Conservation (phyloP, 2,113 vertebrate species). For the Entomyzon cyanotis region DNA sequence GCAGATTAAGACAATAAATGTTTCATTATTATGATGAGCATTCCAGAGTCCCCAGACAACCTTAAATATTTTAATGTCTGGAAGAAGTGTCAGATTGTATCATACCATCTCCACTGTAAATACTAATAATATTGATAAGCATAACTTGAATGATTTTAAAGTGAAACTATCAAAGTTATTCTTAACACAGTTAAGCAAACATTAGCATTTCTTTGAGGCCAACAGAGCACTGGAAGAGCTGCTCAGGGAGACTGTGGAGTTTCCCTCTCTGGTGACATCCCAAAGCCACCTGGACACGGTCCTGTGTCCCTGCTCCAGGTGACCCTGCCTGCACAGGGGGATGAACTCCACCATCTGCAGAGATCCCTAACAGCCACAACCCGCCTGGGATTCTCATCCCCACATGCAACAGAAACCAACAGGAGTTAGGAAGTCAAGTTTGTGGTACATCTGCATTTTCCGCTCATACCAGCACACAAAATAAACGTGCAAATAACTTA, state of each 20-base stretch:
- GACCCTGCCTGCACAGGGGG: neutral
- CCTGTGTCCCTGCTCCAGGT: neutral
- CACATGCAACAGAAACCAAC: neutral
- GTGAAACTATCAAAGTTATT: neutral
- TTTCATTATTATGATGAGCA: slow-evolving; percentile 2
- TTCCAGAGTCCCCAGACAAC: neutral
- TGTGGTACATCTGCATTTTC: neutral
- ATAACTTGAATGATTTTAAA: neutral
- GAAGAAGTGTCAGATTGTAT: neutral
- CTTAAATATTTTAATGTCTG: slow-evolving; percentile 32
- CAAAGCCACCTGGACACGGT: neutral
- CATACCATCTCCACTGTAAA: neutral
- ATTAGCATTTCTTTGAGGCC: neutral
- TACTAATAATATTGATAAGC: neutral
- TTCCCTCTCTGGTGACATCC: neutral
- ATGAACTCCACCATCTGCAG: neutral
- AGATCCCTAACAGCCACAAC: neutral
- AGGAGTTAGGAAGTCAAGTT: neutral
- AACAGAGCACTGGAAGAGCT: neutral
- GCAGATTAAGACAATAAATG: slow-evolving; percentile 25
- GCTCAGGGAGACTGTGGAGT: no score
- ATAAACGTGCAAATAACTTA: neutral
- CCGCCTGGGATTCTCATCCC: neutral
- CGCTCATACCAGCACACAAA: neutral
- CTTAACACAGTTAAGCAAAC: neutral